Conservation (phyloP, 2,113 vertebrate genomes). For the Galeopterus variegatus region DNA sequence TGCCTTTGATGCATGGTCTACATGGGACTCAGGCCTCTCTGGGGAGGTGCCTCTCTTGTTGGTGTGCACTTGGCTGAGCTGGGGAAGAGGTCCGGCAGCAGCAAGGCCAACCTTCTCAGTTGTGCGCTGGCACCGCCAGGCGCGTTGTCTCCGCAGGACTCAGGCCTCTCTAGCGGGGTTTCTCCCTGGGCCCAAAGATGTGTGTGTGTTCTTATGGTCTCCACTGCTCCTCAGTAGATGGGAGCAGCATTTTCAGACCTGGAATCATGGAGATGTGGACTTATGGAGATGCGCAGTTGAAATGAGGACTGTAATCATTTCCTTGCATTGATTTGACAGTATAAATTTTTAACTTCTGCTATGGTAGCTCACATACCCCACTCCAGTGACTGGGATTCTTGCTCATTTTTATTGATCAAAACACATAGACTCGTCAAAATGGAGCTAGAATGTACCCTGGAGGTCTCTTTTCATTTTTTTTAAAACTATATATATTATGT, state of each 20-base stretch:
- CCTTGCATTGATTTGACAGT: not conserved
- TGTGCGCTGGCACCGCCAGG: too few relatives aligned
- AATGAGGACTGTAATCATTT: not conserved
- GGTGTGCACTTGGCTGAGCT: too few relatives aligned
- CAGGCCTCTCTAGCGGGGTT: too few relatives aligned
- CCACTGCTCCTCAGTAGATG: not conserved
- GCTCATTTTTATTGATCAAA: not conserved
- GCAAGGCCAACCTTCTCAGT: too few relatives aligned
- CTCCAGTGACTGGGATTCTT: not conserved
- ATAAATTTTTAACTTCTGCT: not conserved
- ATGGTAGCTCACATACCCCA: not conserved
- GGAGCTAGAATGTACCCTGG: not conserved
- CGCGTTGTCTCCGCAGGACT: too few relatives aligned
- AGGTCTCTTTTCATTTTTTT: not conserved
- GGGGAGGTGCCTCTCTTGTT: too few relatives aligned
- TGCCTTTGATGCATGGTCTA: too few relatives aligned
- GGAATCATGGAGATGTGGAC: too few relatives aligned
- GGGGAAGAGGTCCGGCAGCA: too few relatives aligned
- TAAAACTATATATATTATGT: too few relatives aligned
- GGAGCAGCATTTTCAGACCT: not conserved
- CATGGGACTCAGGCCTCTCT: too few relatives aligned
- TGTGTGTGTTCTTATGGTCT: not conserved
- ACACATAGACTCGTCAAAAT: not conserved
- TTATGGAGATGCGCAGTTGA: fast-evolving
- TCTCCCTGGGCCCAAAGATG: too few relatives aligned